Base-by-base conservation (phyloP, 2,888 invertebrate species). In the Gisinianus flammeolus region DNA sequence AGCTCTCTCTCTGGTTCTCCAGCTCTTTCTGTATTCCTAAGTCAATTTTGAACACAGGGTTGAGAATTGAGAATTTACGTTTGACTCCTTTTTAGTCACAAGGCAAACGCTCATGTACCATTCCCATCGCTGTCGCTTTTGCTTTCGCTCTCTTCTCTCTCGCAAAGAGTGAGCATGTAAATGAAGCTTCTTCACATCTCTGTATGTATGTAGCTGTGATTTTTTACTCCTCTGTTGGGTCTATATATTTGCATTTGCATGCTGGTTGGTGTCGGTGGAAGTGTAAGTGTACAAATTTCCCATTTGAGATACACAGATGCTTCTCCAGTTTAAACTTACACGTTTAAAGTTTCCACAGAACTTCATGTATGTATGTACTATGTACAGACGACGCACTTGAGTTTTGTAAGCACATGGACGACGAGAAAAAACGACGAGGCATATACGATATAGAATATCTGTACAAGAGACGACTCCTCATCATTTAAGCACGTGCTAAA, bases 401-500 rank as follows among this genome's bases (percentile, higher is more conserved):
- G 6, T 44, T 16, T 2, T 6, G 28, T 56, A 22, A n/a, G 16
- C 5, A 26, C 5, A 8, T 66, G 66, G 19, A 54, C 6, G 16
- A 54, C 8, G 16, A 54, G 26, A 26, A 26, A 28, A 62, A 62
- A n/a, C n/a, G n/a, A n/a, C 56, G 19, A 56, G 4, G 22, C 56
- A 6, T 56, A 56, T 56, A 44, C 16, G 22, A 3, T n/a, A 12
- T 56, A 4, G 56, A n/a, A 12, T 4, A 44, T 8, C 10, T 44
- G 52, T 16, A 44, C 52, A 64, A 33, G 2, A 35, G 26, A 62
- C 24, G 35, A 24, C 72, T 72, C 62, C 62, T 73, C 62, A 73
- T 73, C 73, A 73, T 73, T 73, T 73, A 58, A 73, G 73, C 73
- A 73, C 73, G 73, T 73, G 73, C 73, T 73, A 73, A 73, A 73